These are phyloP conservation scores for Chrysemys picta DNA, from an alignment of 2,113 vertebrate species.

Conservation along the genomic window DNA sequence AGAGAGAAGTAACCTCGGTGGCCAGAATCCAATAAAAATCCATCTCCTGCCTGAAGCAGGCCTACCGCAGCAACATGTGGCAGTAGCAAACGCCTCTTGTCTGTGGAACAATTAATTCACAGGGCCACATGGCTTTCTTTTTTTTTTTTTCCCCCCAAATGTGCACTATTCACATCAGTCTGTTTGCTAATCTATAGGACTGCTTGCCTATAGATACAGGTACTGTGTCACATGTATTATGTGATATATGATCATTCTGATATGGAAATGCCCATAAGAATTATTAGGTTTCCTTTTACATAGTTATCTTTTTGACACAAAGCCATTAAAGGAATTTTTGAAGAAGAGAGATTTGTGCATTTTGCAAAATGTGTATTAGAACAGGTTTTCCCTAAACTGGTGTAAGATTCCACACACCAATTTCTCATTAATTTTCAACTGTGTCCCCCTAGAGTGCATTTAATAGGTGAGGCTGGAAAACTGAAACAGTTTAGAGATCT, in stretches of 20 bases:
- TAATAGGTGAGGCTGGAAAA: not conserved
- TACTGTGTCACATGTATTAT: not conserved
- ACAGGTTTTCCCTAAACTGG: not conserved
- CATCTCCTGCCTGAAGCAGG: not conserved
- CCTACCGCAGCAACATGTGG: not conserved
- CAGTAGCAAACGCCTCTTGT: not conserved
- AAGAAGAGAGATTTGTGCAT: not conserved
- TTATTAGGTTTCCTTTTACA: not conserved
- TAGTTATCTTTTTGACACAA: conserved; percentile 48
- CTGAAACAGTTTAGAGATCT: not conserved
- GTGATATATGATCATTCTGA: conserved; percentile 23
- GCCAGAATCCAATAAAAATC: not conserved
- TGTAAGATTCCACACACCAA: not conserved
- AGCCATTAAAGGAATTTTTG: conserved; percentile 8
- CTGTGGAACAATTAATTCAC: not conserved
- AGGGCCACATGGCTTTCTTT: conserved; percentile 64
- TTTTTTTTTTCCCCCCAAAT: not conserved
- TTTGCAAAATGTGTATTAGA: not conserved
- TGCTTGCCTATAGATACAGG: not conserved
- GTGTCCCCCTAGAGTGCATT: not conserved
- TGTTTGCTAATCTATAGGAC: not conserved
- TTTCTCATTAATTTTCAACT: conserved; percentile 27
- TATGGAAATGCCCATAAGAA: conserved; percentile 33
- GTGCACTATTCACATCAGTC: not conserved
- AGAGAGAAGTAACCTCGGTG: not conserved